Evolutionary conservation across 2,113 vertebrate species (phyloP), one percentile per base, ranked within the genome.

Genomic region (Macheiramphus alcinus): DNA sequence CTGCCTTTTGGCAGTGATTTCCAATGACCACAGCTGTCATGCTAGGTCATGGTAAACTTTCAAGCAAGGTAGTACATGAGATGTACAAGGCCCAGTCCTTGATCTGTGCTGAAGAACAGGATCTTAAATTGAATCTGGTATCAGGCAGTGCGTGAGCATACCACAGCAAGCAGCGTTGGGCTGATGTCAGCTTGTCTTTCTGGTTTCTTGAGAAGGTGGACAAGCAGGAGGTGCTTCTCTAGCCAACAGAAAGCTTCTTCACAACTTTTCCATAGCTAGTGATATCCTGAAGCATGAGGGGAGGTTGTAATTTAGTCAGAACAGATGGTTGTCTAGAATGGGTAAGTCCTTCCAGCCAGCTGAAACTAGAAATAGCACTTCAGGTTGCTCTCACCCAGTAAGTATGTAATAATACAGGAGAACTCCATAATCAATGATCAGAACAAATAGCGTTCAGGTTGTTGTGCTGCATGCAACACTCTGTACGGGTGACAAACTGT

Each of bases 11-110:
- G 96, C 96, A 84, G 43, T 86, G 95, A 79, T 92, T 93, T 79
- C 86, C 1, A 10, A 76, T 95, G 96, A 96, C 96, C 94, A 96
- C 95, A 98, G 96, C 96, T 98, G 97, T 98, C 96, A 86, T 95
- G 96, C 94, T 97, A 88, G 97, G 96, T 97, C 97, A 97, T 96
- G 95, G 94, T 94, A 86, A 97, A 86, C 94, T 97, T 96, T 97
- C 95, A 97, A 93, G 94, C 68, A 85, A 96, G 94, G 94, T 88
- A 93, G 92, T 74, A 83, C 74, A 95, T 19, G 62, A 92, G 86
- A 94, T 73, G 76, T 92, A 95, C 8, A 86, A 93, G 92, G 88
- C 74, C 71, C 55, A 83, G 95, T n/a, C 93, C 96, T 95, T 97
- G 92, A 95, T 88, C 59, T 86, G 23, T 0, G 4, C 70, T 90